Base-by-base conservation (phyloP, 2,797 vertebrate genomes). In the Bucorvus abyssinicus region DNA sequence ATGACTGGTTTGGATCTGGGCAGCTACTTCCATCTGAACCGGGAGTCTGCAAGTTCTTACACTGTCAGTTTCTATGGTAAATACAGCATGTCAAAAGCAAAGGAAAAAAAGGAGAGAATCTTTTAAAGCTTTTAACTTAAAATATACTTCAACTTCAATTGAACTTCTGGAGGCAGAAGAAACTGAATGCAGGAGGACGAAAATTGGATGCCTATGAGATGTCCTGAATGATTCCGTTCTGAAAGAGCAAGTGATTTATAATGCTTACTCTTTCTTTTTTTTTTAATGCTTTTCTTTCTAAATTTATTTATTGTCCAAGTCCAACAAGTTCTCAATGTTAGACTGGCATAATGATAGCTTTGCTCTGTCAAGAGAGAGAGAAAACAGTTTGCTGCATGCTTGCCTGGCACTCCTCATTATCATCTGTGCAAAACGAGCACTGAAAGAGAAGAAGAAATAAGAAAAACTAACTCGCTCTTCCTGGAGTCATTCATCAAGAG, bases 401-500 rank as follows among this genome's bases (percentile, higher is more conserved):
- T 99, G 94, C 97, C 93, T 98, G 98, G 98, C 98, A 98, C 96
- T 97, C 97, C 98, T 98, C 96, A 98, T 98, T 98, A 98, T 98
- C 98, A 98, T 98, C 89, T 97, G 97, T 97, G 98, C 98, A 98
- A 97, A 97, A 98, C 94, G 94, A 97, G 97, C 97, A 98, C 95
- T 96, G 97, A 98, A 98, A 98, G 98, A 98, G 96, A 97, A 98
- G 97, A 97, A 97, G 95, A 96, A 97, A 92, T 97, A 93, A 91
- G 95, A 96, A 97, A 97, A 96, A 93, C 84, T 97, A 95, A 94
- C 50, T 76, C 91, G 91, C 96, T 97, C 96, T 97, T 97, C 97
- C 95, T 96, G 92, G 97, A 98, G 98, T 98, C 98, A 99, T 99
- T 99, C 98, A 98, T 99, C 99, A 99, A 96, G 96, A 97, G 97